Percentiles rank a stretch among this genome's conserved stretches.
phyloP scores from a whole-genome alignment of 2,888 invertebrate species.

The Philonicus albiceps region DNA sequence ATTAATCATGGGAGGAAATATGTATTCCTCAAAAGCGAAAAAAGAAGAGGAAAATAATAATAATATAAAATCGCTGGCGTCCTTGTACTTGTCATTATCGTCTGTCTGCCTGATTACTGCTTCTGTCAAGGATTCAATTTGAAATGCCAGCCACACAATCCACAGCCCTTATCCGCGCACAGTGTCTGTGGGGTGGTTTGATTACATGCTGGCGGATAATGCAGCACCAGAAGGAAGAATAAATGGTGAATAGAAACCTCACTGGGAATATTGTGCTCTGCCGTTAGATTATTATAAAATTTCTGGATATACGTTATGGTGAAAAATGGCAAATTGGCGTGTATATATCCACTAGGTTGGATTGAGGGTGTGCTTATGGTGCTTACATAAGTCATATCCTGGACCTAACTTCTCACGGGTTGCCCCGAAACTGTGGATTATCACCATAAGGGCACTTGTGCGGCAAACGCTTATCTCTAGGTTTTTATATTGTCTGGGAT shows the following conservation, averaged over 20 bases:
- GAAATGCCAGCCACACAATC: slow-evolving; percentile 24
- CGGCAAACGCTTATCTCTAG: not conserved
- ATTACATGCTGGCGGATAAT: slow-evolving; percentile 21
- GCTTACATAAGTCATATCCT: not conserved
- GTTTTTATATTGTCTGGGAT: not conserved
- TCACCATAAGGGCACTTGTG: not conserved
- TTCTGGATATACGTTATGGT: not conserved
- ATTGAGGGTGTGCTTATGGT: not conserved
- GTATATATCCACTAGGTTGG: not conserved
- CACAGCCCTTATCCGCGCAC: not conserved
- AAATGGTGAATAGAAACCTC: slow-evolving; percentile 33
- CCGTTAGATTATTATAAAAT: slow-evolving; percentile 25
- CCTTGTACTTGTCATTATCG: slow-evolving; percentile 37
- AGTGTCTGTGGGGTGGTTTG: slow-evolving; percentile 40
- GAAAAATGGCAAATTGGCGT: slow-evolving; percentile 10
- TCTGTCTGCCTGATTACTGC: slow-evolving; percentile 15
- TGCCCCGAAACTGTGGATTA: not conserved
- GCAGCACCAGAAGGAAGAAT: not conserved
- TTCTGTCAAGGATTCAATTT: slow-evolving; percentile 39
- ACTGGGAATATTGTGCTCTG: slow-evolving; percentile 1
- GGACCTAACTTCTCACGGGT: not conserved
- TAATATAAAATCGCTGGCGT: not conserved
- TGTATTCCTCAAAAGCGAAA: not conserved
- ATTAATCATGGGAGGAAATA: slow-evolving; percentile 1
- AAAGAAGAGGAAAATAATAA: not conserved